Conservation (phyloP, 1,140 invertebrate genomes). For the Cataglyphis hispanica region DNA sequence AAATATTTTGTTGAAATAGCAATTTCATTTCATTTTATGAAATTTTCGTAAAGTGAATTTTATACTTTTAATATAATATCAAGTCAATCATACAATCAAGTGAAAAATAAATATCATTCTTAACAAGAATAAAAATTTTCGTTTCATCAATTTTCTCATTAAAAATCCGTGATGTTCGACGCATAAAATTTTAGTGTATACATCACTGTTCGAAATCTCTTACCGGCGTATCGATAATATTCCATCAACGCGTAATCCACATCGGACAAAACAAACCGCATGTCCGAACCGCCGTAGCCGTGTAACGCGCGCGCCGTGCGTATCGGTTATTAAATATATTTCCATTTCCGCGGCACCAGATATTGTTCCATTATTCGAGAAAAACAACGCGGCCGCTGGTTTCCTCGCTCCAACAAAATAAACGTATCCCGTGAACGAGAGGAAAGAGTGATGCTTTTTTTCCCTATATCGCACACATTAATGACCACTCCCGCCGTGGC, state of each 20-base stretch:
- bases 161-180: conserved; percentile 20
- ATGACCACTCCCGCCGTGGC: conserved; percentile 53
- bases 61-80: background rate
- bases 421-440: conserved; percentile 39
- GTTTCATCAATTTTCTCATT: background rate
- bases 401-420: conserved; percentile 41
- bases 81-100: background rate
- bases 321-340: conserved; percentile 65
- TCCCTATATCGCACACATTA: conserved; percentile 45
- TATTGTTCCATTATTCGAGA: conserved; percentile 58
- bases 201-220: conserved; percentile 6
- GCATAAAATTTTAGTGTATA: conserved; percentile 44
- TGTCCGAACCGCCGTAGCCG: conserved; percentile 41
- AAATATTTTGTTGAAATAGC: background rate
- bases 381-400: conserved; percentile 41
- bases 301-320: conserved; percentile 18
- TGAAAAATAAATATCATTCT: too few relatives aligned
- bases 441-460: conserved; percentile 29
- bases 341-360: conserved; percentile 57
- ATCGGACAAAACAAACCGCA: conserved; percentile 57
- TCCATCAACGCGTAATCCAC: conserved; percentile 59
- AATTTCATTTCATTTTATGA: background rate
- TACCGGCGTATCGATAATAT: conserved; percentile 54
- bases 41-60: background rate
- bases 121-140: too few relatives aligned